These are phyloP conservation scores for Therioaphis trifolii DNA, from an alignment of 2,888 invertebrate species.

Conservation along the genomic window DNA sequence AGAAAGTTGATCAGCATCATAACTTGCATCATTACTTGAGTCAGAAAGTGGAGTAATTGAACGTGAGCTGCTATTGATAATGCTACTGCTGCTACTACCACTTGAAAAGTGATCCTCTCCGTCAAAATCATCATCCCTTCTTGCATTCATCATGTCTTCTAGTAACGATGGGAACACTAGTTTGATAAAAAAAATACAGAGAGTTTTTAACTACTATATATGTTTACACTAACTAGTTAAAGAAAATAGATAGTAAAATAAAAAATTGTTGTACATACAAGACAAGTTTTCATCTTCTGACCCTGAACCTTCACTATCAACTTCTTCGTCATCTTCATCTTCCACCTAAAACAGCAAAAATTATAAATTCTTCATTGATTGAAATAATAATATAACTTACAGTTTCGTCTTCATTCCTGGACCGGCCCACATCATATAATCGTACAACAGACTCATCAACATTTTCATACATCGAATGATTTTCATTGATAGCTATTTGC, in stretches of 20 bases:
- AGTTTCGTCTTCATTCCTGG: constrained; percentile 87
- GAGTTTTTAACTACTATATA: neutral
- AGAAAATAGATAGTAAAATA: no score
- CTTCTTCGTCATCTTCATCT: constrained; percentile 76
- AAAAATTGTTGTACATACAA: constrained; percentile 5
- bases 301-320: constrained; percentile 72
- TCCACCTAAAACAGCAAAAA: constrained; percentile 69
- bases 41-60: constrained; percentile 17
- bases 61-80: constrained; percentile 20
- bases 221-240: neutral
- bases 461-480: constrained; percentile 83
- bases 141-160: constrained; percentile 23
- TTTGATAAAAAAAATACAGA: neutral
- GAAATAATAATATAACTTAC: constrained; percentile 69
- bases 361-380: constrained; percentile 40
- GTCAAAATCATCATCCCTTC: neutral
- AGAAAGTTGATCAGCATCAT: neutral
- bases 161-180: constrained; percentile 35
- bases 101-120: constrained; percentile 27
- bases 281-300: constrained; percentile 69
- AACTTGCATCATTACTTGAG: neutral
- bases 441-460: constrained; percentile 90
- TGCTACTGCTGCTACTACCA: constrained; percentile 13
- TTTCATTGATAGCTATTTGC: constrained; percentile 91
- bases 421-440: constrained; percentile 91